Evolutionary conservation across 2,888 invertebrate genomes (phyloP), one percentile per base, ranked within the genome.

Genomic region (Melinopterus prodromus): DNA sequence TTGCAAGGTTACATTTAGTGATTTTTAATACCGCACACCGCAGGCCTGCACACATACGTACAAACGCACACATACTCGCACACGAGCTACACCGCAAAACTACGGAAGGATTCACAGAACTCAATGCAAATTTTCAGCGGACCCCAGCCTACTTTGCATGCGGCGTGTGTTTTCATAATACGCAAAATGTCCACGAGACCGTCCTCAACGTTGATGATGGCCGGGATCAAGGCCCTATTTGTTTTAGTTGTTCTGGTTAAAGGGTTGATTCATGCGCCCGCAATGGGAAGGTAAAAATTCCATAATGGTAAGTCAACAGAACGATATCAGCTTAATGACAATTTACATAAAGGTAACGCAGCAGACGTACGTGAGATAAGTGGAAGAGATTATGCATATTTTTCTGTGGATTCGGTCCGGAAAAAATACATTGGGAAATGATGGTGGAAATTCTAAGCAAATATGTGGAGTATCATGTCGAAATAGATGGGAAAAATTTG

Each of bases 1-100:
- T 53, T 9, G 53, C 53, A 53, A 53, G 53, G 53, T 53, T 53
- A 53, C 12, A 26, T 53, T 53, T 7, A 53, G 9, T 53, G 53
- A 53, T 53, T 53, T 53, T 53, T 53, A 53, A 53, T 53, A 53
- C 53, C 53, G 53, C 53, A 53, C 53, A 53, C 53, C 53, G 53
- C 53, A 53, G 53, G 53, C 53, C 7, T 53, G 53, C 53, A 53
- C 53, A 53, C 53, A 53, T 12, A 53, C 53, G 12, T 1, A 53
- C 53, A 53, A 9, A 53, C 53, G 5, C 53, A 53, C 53, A 53
- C 53, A 53, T 1, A 4, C 9, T 1, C 53, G 12, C 12, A 53
- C 53, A 53, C 9, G 12, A 53, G 9, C 53, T 53, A 53, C 53
- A 53, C 12, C 53, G 5, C 53, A 53, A 53, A 53, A 53, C 7